Evolutionary conservation across 1,140 invertebrate genomes (phyloP).

Genomic region (Scaptomyza hsui): DNA sequence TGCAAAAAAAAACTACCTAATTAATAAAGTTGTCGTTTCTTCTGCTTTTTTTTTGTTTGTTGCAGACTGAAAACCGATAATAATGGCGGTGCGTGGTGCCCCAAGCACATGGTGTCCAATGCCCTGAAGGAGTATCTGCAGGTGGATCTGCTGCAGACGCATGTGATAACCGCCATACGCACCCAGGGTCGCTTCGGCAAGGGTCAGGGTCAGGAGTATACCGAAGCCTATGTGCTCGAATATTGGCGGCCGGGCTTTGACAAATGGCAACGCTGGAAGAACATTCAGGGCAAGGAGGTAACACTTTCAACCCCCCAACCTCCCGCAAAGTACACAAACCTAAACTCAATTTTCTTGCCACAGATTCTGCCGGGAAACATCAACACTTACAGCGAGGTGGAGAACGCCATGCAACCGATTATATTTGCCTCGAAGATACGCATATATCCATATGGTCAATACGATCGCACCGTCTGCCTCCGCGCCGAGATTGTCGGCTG

Average conservation of each 20-base stretch:
- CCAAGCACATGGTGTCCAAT: slow-evolving; percentile 93
- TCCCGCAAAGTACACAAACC: too few species aligned
- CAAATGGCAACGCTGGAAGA: slow-evolving; percentile 93
- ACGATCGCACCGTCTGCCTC: slow-evolving; percentile 96
- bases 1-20: slow-evolving; percentile 56
- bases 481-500: slow-evolving; percentile 95
- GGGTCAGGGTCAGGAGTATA: slow-evolving; percentile 96
- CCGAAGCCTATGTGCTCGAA: slow-evolving; percentile 95
- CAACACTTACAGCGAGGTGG: slow-evolving; percentile 93
- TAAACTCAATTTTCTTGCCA: background rate
- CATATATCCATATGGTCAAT: slow-evolving; percentile 94
- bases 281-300: slow-evolving; percentile 90
- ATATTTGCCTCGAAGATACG: slow-evolving; percentile 94
- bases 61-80: slow-evolving; percentile 93
- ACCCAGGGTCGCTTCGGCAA: slow-evolving; percentile 97
- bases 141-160: slow-evolving; percentile 91
- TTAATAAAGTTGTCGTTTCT: slow-evolving; percentile 73
- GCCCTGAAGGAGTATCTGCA: slow-evolving; percentile 95
- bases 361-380: slow-evolving; percentile 94
- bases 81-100: slow-evolving; percentile 97
- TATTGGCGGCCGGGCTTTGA: slow-evolving; percentile 93
- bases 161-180: slow-evolving; percentile 92
- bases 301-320: slow-evolving; percentile 55
- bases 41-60: slow-evolving; percentile 56
- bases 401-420: slow-evolving; percentile 91